Base-by-base conservation (phyloP, 2,888 invertebrate genomes). In the Aricia artaxerxes region DNA sequence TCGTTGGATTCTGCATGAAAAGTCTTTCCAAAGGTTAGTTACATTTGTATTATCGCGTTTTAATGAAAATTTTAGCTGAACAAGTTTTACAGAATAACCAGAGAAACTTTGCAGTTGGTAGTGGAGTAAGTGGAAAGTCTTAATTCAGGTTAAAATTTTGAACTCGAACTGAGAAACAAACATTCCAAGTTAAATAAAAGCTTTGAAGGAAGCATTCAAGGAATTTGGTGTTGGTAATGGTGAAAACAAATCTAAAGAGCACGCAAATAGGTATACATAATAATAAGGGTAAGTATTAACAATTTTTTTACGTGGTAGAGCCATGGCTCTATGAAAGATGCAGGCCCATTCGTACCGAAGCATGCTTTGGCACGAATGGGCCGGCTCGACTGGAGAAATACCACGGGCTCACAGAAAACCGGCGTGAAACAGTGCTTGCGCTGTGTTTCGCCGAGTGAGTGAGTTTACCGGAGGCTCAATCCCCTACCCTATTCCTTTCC, bases 141-240 rank as follows among this genome's bases (percentile, higher is more conserved):
- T 69, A 69, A 69, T 69, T 69, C 69, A 38, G 69, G 69, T 69
- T 69, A 69, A 69, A 69, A 69, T 69, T 69, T 69, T 69, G 35
- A 35, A 38, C 69, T 38, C 35, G 4, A 69, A 69, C 69, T 69
- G 24, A 69, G 69, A 69, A 69, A 69, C 69, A 69, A 69, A 69
- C 38, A 69, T 69, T 69, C 35, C 4, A 69, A 69, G 35, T 38
- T 69, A 69, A 69, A 69, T 69, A 69, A 69, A 69, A 69, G 35
- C 69, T 69, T 69, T 69, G 13, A 35, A 69, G 35, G 69, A 69
- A 38, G 69, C 35, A 38, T 69, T 69, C 35, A 69, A 69, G 69
- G 35, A 69, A 69, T 69, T 35, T 35, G 24, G 64, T 64, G 13
- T 11, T 13, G 13, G 11, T 31, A 31, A 31, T 31, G 24, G 7